A percentile compares a stretch with the other conserved stretches of the same genome.
phyloP scores from a whole-genome alignment of 2,888 invertebrate genomes.

The Melanotus villosus region DNA sequence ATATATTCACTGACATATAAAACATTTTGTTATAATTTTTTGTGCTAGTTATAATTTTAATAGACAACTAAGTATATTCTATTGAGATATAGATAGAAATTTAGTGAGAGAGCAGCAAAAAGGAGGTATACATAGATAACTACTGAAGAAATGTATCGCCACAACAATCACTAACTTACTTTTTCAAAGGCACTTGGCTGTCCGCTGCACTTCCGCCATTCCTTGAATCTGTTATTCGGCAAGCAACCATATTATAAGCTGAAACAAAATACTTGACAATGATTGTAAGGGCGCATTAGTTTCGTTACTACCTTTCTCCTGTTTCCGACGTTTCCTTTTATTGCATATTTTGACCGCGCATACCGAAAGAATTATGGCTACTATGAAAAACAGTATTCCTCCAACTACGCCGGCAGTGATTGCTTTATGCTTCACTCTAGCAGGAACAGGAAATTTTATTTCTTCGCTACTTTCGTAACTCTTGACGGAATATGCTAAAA shows the following conservation, averaged over 20 bases:
- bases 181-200: constrained; percentile 99
- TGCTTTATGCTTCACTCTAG: constrained; percentile 93
- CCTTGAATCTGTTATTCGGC: constrained; percentile 94
- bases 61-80: constrained; percentile 14
- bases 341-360: constrained; percentile 99
- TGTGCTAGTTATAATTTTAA: background rate
- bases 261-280: constrained; percentile 69
- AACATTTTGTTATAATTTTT: constrained; percentile 22
- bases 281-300: constrained; percentile 8
- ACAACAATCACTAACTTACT: constrained; percentile 77
- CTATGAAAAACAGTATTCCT: constrained; percentile 96
- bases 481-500: constrained; percentile 88
- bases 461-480: constrained; percentile 91
- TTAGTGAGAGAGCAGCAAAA: constrained; percentile 15
- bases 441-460: constrained; percentile 91
- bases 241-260: constrained; percentile 99
- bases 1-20: constrained; percentile 9
- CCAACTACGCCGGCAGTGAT: constrained; percentile 97
- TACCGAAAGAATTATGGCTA: constrained; percentile 96
- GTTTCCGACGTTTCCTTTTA: constrained; percentile 96
- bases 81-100: constrained; percentile 12
- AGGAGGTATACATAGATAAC: constrained; percentile 11
- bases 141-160: constrained; percentile 6
- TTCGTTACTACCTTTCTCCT: constrained; percentile 88
- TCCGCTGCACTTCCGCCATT: constrained; percentile 85